These are phyloP conservation scores for Eueides isabella DNA, from an alignment of 1,140 invertebrate genomes.

Conservation along the genomic window DNA sequence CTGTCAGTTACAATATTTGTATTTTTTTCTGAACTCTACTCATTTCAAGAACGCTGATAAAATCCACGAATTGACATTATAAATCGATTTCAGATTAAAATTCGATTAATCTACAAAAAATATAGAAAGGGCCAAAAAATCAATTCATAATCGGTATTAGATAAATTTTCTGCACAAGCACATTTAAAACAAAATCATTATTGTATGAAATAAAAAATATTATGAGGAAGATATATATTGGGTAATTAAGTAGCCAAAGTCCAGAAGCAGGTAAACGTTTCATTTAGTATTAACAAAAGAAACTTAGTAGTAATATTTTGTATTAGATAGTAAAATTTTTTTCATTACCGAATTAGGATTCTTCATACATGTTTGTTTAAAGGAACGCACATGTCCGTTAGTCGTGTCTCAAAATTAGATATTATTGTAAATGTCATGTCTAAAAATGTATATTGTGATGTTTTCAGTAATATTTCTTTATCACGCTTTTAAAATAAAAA, in stretches of 20 bases:
- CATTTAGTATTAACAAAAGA: conserved; percentile 54
- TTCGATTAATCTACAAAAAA: background rate
- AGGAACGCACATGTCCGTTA: conserved; percentile 46
- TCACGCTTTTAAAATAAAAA: background rate
- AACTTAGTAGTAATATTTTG: conserved; percentile 54
- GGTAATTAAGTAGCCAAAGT: conserved; percentile 51
- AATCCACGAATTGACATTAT: background rate
- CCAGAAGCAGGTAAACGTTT: conserved; percentile 53
- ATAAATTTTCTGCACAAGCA: conserved; percentile 6
- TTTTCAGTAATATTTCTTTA: background rate
- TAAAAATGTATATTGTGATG: background rate
- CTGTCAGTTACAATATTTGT: background rate
- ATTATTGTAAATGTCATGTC: background rate
- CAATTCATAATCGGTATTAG: conserved; percentile 12
- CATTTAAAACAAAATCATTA: background rate
- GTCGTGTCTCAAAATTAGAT: conserved; percentile 37
- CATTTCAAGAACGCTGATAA: background rate
- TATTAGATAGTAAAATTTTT: conserved; percentile 65
- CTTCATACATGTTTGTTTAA: conserved; percentile 29
- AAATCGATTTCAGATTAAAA: no score
- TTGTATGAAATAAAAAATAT: conserved; percentile 3
- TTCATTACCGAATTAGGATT: conserved; percentile 39
- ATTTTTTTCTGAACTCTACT: background rate
- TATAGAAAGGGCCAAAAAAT: background rate
- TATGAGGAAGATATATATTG: conserved; percentile 11